phyloP scores from a whole-genome alignment of 2,797 vertebrate genomes.

The Pristis pectinata region DNA sequence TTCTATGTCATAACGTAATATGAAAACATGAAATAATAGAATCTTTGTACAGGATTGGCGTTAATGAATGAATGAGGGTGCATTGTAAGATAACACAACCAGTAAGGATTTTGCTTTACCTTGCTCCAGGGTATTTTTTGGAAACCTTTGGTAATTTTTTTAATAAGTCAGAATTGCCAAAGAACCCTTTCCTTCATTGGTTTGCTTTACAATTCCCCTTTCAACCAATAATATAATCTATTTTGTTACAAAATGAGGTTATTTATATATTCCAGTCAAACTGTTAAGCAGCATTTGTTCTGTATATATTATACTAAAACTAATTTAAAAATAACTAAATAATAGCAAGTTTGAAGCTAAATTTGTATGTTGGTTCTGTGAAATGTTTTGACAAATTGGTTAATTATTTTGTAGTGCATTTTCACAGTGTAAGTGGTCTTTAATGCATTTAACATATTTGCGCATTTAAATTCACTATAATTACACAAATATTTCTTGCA shows the following conservation, averaged over 20 bases:
- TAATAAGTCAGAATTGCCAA: neutral
- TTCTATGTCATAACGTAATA: no score
- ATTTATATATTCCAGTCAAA: neutral
- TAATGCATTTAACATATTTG: neutral
- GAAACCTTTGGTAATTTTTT: neutral
- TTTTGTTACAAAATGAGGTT: neutral
- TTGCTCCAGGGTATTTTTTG: neutral
- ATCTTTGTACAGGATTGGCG: neutral
- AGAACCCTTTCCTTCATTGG: neutral
- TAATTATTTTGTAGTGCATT: neutral
- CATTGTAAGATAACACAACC: neutral
- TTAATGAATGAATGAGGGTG: neutral
- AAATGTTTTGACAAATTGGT: neutral
- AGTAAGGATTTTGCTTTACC: neutral
- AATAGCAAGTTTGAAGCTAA: neutral
- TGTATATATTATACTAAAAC: neutral
- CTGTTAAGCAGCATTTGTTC: neutral
- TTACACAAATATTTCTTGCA: neutral
- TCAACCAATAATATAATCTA: neutral
- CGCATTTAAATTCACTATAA: neutral
- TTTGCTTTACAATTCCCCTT: neutral
- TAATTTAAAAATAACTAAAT: neutral
- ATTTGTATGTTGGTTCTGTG: neutral
- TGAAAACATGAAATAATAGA: neutral
- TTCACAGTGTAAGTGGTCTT: neutral